Conservation (phyloP, 2,888 invertebrate species). For the Leptura quadrifasciata region DNA sequence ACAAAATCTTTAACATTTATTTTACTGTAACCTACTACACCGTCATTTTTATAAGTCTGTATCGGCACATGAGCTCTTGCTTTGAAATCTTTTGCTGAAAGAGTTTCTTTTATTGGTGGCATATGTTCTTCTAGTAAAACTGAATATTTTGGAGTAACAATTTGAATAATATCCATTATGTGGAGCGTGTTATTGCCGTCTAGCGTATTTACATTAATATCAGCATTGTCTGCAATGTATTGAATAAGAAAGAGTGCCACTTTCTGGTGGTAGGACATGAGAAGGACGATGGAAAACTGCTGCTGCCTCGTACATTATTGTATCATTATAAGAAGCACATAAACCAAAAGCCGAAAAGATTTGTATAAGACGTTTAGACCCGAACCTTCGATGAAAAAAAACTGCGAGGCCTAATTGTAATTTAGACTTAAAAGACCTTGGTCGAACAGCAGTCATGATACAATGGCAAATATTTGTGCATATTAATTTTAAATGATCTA, state of each 20-base stretch:
- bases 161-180: too few relatives aligned
- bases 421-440: conserved; percentile 11
- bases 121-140: conserved; percentile 53
- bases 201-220: conserved; percentile 63
- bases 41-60: conserved; percentile 13
- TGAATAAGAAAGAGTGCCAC: conserved; percentile 60
- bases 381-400: conserved; percentile 56
- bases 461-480: conserved; percentile 51
- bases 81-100: conserved; percentile 50
- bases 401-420: conserved; percentile 71
- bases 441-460: too few relatives aligned
- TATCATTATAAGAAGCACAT: conserved; percentile 59
- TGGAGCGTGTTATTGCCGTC: conserved; percentile 62
- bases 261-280: conserved; percentile 58
- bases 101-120: conserved; percentile 47
- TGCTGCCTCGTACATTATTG: conserved; percentile 61
- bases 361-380: conserved; percentile 56
- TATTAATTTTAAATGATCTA: conserved; percentile 58
- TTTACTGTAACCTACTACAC: too few relatives aligned
- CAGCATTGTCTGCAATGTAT: too few relatives aligned
- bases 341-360: conserved; percentile 57
- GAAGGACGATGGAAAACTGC: conserved; percentile 58
- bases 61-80: conserved; percentile 51
- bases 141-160: conserved; percentile 59
- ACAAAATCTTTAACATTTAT: conserved; percentile 9